phyloP scores from a whole-genome alignment of 2,113 vertebrate species.

The Platycercus adscitus region DNA sequence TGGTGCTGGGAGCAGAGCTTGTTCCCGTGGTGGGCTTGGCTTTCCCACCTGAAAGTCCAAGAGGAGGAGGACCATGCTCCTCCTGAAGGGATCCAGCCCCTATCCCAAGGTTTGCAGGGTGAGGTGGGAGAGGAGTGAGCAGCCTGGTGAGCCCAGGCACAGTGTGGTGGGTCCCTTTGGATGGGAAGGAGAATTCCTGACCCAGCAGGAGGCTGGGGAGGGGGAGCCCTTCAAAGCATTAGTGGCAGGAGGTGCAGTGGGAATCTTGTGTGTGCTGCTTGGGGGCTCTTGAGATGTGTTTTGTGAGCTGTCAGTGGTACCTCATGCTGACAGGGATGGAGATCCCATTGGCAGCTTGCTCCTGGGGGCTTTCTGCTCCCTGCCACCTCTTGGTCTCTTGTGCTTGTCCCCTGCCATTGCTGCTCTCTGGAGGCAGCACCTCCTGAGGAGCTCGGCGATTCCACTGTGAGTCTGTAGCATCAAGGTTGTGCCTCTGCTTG shows the following conservation, averaged over 20 bases:
- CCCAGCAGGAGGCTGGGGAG: not conserved
- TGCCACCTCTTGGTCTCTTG: not conserved
- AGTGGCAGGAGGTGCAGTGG: not conserved
- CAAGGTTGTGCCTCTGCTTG: accelerated
- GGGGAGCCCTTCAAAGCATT: not conserved
- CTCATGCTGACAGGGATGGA: accelerated
- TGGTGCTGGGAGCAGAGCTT: not conserved
- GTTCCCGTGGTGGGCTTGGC: accelerated
- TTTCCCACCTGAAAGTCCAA: accelerated
- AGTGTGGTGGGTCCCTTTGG: not conserved
- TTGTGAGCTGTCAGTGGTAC: not conserved
- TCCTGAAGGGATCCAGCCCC: accelerated
- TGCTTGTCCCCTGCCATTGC: accelerated
- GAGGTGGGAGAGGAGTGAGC: not conserved
- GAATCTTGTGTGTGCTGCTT: not conserved
- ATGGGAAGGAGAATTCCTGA: not conserved
- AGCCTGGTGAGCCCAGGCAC: accelerated
- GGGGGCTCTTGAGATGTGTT: not conserved
- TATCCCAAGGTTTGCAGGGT: accelerated
- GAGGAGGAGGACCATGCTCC: accelerated
- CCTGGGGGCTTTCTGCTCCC: not conserved
- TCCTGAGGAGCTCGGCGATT: not conserved
- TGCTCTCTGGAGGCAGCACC: not conserved
- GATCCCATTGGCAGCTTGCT: accelerated
- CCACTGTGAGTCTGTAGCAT: not conserved